Base-by-base conservation (phyloP, 2,888 invertebrate genomes). In the Zeuzera pyrina region DNA sequence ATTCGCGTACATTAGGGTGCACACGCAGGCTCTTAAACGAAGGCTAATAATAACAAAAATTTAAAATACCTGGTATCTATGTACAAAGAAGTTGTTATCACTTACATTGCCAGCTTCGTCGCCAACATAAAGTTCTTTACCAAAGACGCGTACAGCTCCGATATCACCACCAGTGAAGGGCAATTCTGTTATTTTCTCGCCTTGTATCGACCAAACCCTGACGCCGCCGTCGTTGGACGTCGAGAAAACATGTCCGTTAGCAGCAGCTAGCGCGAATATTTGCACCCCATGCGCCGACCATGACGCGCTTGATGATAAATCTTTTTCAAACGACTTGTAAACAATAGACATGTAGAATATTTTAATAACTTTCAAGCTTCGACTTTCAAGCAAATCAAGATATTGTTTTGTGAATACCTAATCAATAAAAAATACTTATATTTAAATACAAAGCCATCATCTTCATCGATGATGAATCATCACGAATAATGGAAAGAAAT, bases 141-240 rank as follows among this genome's bases (percentile, higher is more conserved):
- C 71, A 34, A 53, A 64, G 2, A 72, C 57, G 10, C 53, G 57
- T 28, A 84, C 43, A 12, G 60, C 45, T 2, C 59, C 65, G 15
- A 84, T 51, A 28, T 85, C 83, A 3, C 63, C 71, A 1, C 76
- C 85, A 3, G 76, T 64, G 5, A 81, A 49, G 2, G 61, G 55
- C 13, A 78, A 42, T 32, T 79, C 74, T 2, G 54, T 35, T 10
- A 73, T 39, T 47, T 72, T 77, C 14, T 69, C 57, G 8, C 83
- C 79, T 11, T 59, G 43, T 2, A 45, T 37, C 11, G 79, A 69
- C 87, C 88, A 90, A 2, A 85, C 71, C 48, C 84, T 85, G 12
- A 89, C 76, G 3, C 85, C 86, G 2, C 87, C 87, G 45, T 90
- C 90, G 39, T 88, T 88, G 2, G 89, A 89, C 23, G 87, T 79